Base-by-base conservation (phyloP, 2,797 vertebrate species). In the Eremophila alpestris region DNA sequence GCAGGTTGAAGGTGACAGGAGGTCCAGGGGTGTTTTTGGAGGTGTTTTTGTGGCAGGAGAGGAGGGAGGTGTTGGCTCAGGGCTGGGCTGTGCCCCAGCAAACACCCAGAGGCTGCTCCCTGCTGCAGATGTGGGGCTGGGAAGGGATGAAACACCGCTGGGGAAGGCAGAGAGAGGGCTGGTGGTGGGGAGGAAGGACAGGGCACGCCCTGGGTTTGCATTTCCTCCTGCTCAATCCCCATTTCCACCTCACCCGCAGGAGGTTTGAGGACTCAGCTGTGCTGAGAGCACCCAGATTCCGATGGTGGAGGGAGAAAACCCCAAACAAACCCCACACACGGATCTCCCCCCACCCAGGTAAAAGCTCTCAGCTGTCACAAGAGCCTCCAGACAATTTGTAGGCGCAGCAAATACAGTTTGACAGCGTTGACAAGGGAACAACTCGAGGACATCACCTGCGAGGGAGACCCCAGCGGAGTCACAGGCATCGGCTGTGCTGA, bases 211-310 rank as follows among this genome's bases (percentile, higher is more conserved):
- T 32, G 58, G 64, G 32, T 21, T 41, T 17, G 12, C 11, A 1
- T 40, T 40, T 45, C 56, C 54, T 18, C 48, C 76, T 27, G 11
- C 69, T 29, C 51, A 51, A 1, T 54, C 75, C 16, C 52, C 2
- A 0, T 30, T 48, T 5, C 48, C 77, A 41, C 38, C 56, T n/a
- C 40, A 1, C 19, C 13, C 7, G 22, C 19, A 0, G 0, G 12
- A 26, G 62, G 3, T 46, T 21, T 56, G 18, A 32, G 62, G 75
- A 2, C 40, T 54, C 2, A 2, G 75, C 60, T 65, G 60, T 3
- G 2, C 68, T 4, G 64, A 4, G 0, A 1, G 16, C 12, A 1
- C 56, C 46, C 78, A 34, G 43, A 21, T 63, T 9, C 45, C 2
- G 0, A 7, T 1, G 32, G 41, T 3, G 9, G 49, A 30, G 13